Evolutionary conservation across 2,113 vertebrate species (phyloP), one percentile per base, ranked within the genome.

Genomic region (Phalacrocorax brasilianus): DNA sequence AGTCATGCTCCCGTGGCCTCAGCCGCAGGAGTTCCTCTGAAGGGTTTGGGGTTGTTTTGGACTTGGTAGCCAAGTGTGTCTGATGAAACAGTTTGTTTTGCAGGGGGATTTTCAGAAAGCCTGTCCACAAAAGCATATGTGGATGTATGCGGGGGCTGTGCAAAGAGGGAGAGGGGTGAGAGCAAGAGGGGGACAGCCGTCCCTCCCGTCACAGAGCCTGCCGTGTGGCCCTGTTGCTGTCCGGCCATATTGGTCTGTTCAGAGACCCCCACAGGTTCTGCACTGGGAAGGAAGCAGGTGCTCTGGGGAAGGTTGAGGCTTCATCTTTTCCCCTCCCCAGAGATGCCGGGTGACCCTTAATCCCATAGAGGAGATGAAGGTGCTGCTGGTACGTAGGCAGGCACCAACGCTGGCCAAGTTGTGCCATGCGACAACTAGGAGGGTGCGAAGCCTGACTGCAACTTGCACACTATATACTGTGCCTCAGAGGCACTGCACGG

Each of bases 221-320:
- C 30, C 0, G 1, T 20, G 13, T 40, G 26, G 42, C 22, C 42
- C 63, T 1, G 2, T 2, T 0, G 1, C 55, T 32, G 16, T 30
- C 42, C 58, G 6, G 0, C 42, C 10, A 0, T 8, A 3, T 23
- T 1, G 0, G 0, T 33, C 35, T 30, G 49, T 5, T 44, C 24
- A 7, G 26, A 32, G 58, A 65, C 13, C 35, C 65, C 53, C 40
- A 0, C 8, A 7, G 32, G 30, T 18, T 38, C 35, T 53, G 35
- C 35, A 1, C 77, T 2, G 13, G 49, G 49, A 33, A 74, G 33
- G 76, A 63, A 47, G 23, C 35, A 28, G 23, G 8, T 32, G 62
- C 42, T 63, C 30, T 3, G 10, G 32, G 22, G 26, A 32, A 88
- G 61, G 61, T 58, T 68, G 26, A 92, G 26, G 35, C 61, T 18